phyloP scores from a whole-genome alignment of 2,113 vertebrate genomes.

The Cryptomyrus ogoouensis region DNA sequence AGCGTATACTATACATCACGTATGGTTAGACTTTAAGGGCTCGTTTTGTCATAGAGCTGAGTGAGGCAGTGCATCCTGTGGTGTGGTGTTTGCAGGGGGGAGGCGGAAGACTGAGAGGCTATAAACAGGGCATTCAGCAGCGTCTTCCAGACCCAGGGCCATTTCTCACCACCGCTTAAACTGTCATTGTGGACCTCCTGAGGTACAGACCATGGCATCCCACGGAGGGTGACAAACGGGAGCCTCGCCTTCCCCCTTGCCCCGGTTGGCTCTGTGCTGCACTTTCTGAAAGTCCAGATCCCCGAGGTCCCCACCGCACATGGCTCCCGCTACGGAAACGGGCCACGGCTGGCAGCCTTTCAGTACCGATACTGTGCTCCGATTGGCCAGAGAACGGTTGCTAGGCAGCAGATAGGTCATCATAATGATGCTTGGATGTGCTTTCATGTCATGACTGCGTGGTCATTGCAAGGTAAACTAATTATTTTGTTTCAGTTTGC shows the following conservation, averaged over 20 bases:
- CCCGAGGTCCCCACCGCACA: not conserved
- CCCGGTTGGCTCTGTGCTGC: not conserved
- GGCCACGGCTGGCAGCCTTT: not conserved
- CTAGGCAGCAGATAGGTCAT: conserved; percentile 6
- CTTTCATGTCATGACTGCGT: conserved; percentile 2
- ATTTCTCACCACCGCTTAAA: not conserved
- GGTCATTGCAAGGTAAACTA: not conserved
- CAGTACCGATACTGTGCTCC: not conserved
- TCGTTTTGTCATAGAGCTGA: not conserved
- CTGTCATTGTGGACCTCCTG: not conserved
- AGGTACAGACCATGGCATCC: not conserved
- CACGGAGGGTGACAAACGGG: not conserved
- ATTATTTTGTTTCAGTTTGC: not conserved
- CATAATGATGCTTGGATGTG: not conserved
- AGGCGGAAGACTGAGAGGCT: not conserved
- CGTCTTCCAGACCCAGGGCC: not conserved
- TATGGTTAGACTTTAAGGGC: not conserved
- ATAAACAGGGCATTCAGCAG: not conserved
- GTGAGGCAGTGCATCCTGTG: too few relatives aligned
- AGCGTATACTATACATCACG: not conserved
- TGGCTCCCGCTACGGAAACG: not conserved
- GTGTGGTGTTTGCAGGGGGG: not conserved
- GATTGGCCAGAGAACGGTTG: not conserved
- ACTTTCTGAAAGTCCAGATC: not conserved
- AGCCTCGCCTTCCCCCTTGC: not conserved